Evolutionary conservation across 92 coral and sea anemone genomes (phyloP).

Genomic region (Heliopora coerulea): DNA sequence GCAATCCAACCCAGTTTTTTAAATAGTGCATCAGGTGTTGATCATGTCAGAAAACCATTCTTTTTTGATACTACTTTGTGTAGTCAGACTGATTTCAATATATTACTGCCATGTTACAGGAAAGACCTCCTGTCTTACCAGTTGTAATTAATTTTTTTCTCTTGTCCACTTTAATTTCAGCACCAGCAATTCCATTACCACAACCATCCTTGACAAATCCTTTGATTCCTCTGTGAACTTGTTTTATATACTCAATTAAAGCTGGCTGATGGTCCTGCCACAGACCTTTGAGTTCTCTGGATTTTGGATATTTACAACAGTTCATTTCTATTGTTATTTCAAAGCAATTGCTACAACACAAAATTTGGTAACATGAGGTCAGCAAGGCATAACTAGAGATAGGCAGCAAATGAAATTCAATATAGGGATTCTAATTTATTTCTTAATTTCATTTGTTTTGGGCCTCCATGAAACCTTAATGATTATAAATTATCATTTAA

Average conservation of each 20-base stretch:
- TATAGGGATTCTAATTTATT: no score
- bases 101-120: background rate
- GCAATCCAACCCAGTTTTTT: no score
- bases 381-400: no score
- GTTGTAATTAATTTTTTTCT: conserved; percentile 73
- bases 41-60: no score
- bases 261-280: conserved; percentile 88
- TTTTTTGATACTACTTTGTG: no score
- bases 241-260: conserved; percentile 65
- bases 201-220: conserved; percentile 78
- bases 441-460: no score
- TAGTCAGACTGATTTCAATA: background rate
- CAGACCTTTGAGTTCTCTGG: conserved; percentile 57
- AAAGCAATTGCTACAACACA: conserved; percentile 81
- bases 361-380: no score
- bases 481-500: no score
- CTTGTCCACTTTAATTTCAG: conserved; percentile 69
- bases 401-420: no score
- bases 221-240: conserved; percentile 86
- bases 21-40: no score
- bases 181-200: conserved; percentile 78
- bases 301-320: conserved; percentile 92
- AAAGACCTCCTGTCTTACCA: conserved; percentile 1
- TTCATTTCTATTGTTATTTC: conserved; percentile 87
- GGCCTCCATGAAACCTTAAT: no score